phyloP scores from a whole-genome alignment of 2,797 vertebrate species.

The Hemibagrus guttatus region DNA sequence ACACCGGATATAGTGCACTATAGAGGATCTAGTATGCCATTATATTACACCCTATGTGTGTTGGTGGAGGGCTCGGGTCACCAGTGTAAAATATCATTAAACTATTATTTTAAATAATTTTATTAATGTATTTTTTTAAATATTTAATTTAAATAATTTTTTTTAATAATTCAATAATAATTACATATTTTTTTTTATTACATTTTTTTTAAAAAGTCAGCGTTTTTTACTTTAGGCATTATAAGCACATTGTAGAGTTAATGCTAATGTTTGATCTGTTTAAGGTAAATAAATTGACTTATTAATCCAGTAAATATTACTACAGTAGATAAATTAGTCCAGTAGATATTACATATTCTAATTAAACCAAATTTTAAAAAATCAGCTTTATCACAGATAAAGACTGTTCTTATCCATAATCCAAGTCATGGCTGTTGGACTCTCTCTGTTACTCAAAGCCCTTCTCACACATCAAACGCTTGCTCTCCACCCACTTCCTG shows the following conservation, averaged over 20 bases:
- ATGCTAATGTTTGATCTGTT: background rate
- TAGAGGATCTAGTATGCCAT: background rate
- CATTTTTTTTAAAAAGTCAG: too few species aligned
- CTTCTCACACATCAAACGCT: constrained; percentile 5
- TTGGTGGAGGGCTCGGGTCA: background rate
- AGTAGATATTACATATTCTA: background rate
- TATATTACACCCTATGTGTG: background rate
- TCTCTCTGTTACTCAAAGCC: background rate
- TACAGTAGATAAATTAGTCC: too few species aligned
- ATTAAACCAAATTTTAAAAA: background rate
- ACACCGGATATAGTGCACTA: background rate
- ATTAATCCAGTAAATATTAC: background rate
- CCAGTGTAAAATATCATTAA: background rate
- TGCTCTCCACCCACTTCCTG: background rate
- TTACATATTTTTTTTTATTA: too few species aligned
- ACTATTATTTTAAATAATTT: too few species aligned
- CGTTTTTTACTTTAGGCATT: background rate
- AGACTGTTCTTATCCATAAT: background rate
- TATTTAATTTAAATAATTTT: too few species aligned
- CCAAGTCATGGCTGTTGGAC: background rate
- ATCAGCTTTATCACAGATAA: background rate
- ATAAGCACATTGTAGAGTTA: background rate
- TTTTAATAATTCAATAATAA: too few species aligned
- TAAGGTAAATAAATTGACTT: background rate
- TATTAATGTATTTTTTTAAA: too few species aligned